Evolutionary conservation across 2,797 vertebrate genomes (phyloP), one percentile per base, ranked within the genome.

Genomic region (Sebastes minor): DNA sequence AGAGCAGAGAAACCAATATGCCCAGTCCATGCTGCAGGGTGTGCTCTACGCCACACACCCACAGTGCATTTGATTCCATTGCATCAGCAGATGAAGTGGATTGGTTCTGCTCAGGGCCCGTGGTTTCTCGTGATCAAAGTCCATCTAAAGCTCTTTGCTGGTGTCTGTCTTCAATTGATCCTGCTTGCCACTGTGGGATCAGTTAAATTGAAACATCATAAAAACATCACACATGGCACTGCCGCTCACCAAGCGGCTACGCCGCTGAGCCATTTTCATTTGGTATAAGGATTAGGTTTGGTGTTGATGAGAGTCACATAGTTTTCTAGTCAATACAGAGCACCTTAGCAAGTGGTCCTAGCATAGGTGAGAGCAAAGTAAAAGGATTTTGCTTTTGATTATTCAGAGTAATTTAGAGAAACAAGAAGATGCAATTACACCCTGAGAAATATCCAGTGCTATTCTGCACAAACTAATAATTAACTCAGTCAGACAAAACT

Each of bases 41-140:
- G 27, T 42, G 23, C 55, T 64, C 28, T 11, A 6, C 8, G 22
- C 35, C 14, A 12, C 38, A 7, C 57, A 75, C 49, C 52, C 81
- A 66, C 35, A 46, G 33, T 11, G 25, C 42, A 73, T 76, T 84
- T 78, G 81, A 80, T 77, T 84, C 76, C 28, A 87, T 81, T 87
- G 76, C 76, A 70, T 78, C 71, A 81, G 71, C 71, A 87, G 85
- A 86, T 79, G 65, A 72, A 81, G 32, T 74, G 64, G 76, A 60
- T 73, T 76, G 64, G 71, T 80, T 84, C 80, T 79, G 42, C 53
- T 82, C n/a, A 16, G 22, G 64, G 61, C 70, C 68, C 22, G 52
- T 38, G 52, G 57, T 76, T 80, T 82, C 71, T 71, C 46, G 46
- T 80, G 77, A 88, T 83, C 83, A 82, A 80, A 84, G 80, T 82